phyloP scores from a whole-genome alignment of 2,797 vertebrate species.

The Parambassis ranga region DNA sequence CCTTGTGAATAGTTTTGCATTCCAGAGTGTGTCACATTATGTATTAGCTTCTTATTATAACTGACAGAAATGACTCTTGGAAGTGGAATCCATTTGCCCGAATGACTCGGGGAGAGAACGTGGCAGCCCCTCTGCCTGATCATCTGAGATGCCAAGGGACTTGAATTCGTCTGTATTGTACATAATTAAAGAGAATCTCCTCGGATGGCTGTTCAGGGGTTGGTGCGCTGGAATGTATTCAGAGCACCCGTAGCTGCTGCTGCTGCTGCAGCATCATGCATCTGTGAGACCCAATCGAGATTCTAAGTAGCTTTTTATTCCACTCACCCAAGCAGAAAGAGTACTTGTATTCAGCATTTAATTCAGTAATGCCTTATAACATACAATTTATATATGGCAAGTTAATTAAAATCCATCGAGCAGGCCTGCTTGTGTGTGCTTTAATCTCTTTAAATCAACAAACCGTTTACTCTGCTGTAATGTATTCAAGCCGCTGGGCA shows the following conservation, averaged over 20 bases:
- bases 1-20: constrained; percentile 72
- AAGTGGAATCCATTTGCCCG: constrained; percentile 71
- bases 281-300: constrained; percentile 57
- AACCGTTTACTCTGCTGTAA: constrained; percentile 76
- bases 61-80: constrained; percentile 72
- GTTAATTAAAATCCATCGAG: constrained; percentile 82
- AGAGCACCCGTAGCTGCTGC: constrained; percentile 34
- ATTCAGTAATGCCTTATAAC: constrained; percentile 78
- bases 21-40: constrained; percentile 68
- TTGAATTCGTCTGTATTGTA: constrained; percentile 57
- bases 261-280: constrained; percentile 49
- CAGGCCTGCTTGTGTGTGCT: constrained; percentile 69
- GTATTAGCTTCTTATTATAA: constrained; percentile 76
- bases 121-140: constrained; percentile 67
- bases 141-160: constrained; percentile 57
- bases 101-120: constrained; percentile 60
- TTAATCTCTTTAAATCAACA: constrained; percentile 79
- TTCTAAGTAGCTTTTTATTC: constrained; percentile 74
- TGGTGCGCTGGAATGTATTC: constrained; percentile 36
- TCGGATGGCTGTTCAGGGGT: constrained; percentile 36
- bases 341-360: constrained; percentile 74
- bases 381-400: constrained; percentile 81
- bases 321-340: constrained; percentile 73
- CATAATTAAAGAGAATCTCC: constrained; percentile 74
- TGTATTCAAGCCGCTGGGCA: constrained; percentile 69